phyloP scores from a whole-genome alignment of 2,113 vertebrate genomes.

The Tenebrosternarchus preto region DNA sequence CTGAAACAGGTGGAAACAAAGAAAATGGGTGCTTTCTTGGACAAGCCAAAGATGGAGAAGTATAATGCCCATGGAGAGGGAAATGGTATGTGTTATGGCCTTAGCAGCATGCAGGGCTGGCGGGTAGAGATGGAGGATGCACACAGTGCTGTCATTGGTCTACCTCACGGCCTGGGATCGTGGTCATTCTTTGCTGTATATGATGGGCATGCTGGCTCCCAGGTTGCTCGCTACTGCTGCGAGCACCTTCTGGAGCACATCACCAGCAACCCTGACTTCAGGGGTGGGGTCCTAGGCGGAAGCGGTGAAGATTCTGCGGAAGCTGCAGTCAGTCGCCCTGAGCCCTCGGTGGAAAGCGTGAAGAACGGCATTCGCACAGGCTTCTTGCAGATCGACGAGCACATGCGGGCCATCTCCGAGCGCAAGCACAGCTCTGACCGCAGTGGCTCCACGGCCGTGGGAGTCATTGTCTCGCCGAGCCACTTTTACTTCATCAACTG shows the following conservation, averaged over 20 bases:
- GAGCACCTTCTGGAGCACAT: conserved; percentile 88
- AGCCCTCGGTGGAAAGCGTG: conserved; percentile 86
- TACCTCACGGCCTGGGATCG: conserved; percentile 81
- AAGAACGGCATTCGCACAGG: conserved; percentile 90
- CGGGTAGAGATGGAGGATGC: conserved; percentile 91
- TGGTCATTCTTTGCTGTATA: conserved; percentile 92
- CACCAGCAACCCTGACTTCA: conserved; percentile 86
- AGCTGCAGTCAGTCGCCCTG: conserved; percentile 63
- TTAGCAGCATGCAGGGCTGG: conserved; percentile 91
- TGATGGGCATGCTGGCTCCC: conserved; percentile 87
- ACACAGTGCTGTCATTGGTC: conserved; percentile 86
- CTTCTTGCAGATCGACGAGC: conserved; percentile 91
- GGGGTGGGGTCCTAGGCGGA: conserved; percentile 69
- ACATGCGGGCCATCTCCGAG: conserved; percentile 89
- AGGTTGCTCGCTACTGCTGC: conserved; percentile 88
- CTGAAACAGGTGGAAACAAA: conserved; percentile 30
- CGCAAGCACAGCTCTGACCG: conserved; percentile 87
- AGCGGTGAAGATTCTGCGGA: conserved; percentile 50
- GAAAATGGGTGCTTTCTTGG: conserved; percentile 90
- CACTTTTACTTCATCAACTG: conserved; percentile 91
- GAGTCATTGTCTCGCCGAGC: conserved; percentile 83
- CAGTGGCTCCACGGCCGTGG: conserved; percentile 88
- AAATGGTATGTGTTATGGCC: conserved; percentile 82
- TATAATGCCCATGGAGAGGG: conserved; percentile 87
- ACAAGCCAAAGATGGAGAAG: conserved; percentile 96